A percentile compares a stretch with the other conserved stretches of the same genome.
Evolutionary conservation across 2,113 vertebrate species (phyloP).

Genomic region (Gasterosteus nipponicus): DNA sequence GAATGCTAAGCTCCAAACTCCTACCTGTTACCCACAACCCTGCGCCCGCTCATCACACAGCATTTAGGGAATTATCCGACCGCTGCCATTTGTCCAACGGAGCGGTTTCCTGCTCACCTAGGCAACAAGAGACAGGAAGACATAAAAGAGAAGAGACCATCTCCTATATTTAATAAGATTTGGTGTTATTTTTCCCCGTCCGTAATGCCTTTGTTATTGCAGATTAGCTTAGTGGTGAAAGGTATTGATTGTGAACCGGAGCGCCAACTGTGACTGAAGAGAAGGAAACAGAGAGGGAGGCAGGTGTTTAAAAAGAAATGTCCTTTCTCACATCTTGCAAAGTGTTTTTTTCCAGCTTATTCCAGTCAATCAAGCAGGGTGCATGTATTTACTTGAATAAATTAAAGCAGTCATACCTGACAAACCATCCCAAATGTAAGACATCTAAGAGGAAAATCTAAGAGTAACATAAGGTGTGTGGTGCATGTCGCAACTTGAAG

Average conservation of each 20-base stretch:
- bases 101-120: conserved; percentile 51
- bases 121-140: conserved; percentile 75
- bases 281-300: conserved; percentile 50
- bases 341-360: neutral
- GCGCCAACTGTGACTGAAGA: conserved; percentile 57
- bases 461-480: neutral
- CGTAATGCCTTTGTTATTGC: conserved; percentile 85
- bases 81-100: conserved; percentile 40
- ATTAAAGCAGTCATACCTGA: conserved; percentile 14
- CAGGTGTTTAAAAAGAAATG: conserved; percentile 47
- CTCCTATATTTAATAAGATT: conserved; percentile 80
- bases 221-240: conserved; percentile 79
- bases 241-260: conserved; percentile 79
- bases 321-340: conserved; percentile 6
- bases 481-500: neutral
- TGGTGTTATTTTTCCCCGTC: conserved; percentile 71
- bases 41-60: conserved; percentile 62
- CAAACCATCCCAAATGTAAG: neutral
- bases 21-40: conserved; percentile 58
- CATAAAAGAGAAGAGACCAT: conserved; percentile 60
- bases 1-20: conserved; percentile 76
- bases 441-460: conserved; percentile 2
- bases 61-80: conserved; percentile 63
- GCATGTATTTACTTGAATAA: conserved; percentile 40
- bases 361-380: conserved; percentile 13